phyloP scores from a whole-genome alignment of 2,888 invertebrate species.

The Heliconius aoede region DNA sequence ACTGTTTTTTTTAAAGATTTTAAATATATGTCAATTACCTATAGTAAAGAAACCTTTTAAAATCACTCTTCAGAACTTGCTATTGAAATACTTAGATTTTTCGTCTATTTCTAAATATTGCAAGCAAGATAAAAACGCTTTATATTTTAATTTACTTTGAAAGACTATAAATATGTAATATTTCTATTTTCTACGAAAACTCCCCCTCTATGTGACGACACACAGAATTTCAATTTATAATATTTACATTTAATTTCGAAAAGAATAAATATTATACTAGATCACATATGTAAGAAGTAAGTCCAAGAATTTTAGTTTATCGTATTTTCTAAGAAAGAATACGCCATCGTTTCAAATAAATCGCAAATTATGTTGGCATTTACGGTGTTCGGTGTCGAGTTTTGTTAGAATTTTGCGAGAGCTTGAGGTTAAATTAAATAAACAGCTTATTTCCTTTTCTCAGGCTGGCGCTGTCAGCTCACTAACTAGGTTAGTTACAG shows the following conservation, averaged over 20 bases:
- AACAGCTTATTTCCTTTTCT: conserved; percentile 36
- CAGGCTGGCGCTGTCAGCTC: conserved; percentile 23
- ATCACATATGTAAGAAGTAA: neutral
- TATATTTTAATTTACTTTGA: too few species aligned
- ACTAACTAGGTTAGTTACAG: conserved; percentile 19
- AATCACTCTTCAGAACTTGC: too few species aligned
- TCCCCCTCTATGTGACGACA: too few species aligned
- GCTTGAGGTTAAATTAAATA: conserved; percentile 35
- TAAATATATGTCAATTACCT: too few species aligned
- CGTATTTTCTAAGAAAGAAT: conserved; percentile 11
- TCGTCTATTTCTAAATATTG: too few species aligned
- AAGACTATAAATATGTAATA: too few species aligned
- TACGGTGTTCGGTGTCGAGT: conserved; percentile 24
- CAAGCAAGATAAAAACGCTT: too few species aligned
- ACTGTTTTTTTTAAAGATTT: too few species aligned
- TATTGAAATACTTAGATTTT: too few species aligned
- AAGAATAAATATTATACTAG: neutral
- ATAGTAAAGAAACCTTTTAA: too few species aligned
- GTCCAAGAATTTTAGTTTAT: neutral
- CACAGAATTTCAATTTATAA: too few species aligned
- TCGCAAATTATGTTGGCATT: conserved; percentile 28
- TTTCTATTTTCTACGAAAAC: too few species aligned
- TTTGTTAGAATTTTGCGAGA: conserved; percentile 24
- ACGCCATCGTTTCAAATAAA: conserved; percentile 20
- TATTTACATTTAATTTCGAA: neutral